Conservation (phyloP, 1,140 invertebrate genomes). For the Catajapyx aquilonaris region DNA sequence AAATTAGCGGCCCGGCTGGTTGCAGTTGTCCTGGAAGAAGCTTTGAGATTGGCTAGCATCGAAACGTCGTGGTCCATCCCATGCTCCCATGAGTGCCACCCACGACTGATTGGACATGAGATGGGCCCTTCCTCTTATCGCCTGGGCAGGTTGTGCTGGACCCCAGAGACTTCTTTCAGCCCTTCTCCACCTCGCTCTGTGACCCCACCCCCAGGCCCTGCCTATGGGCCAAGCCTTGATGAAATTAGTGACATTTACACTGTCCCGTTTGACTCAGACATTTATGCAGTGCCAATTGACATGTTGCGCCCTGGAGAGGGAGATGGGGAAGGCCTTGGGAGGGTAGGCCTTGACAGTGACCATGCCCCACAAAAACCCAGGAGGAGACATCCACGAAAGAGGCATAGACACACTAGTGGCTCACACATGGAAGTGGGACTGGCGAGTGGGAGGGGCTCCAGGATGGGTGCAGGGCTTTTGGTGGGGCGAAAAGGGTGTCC, state of each 20-base stretch:
- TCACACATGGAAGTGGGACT: too few species aligned
- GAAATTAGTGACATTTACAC: conserved; percentile 65
- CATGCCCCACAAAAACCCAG: too few species aligned
- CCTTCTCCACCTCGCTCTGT: conserved; percentile 36
- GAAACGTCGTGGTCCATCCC: conserved; percentile 15
- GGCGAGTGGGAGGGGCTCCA: too few species aligned
- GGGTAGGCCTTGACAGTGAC: too few species aligned
- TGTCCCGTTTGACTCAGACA: conserved; percentile 64
- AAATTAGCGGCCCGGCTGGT: conserved; percentile 10
- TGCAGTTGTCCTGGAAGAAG: conserved; percentile 14
- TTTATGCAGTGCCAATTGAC: conserved; percentile 64
- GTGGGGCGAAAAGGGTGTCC: too few species aligned
- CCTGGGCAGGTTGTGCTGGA: conserved; percentile 31
- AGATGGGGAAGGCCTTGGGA: too few species aligned
- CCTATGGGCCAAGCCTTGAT: too few species aligned
- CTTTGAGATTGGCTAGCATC: conserved; percentile 12
- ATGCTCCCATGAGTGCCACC: conserved; percentile 20
- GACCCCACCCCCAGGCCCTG: too few species aligned
- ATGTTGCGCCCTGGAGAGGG: conserved; percentile 31
- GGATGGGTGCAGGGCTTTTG: too few species aligned
- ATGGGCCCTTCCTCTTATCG: conserved; percentile 6
- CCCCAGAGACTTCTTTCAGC: conserved; percentile 35
- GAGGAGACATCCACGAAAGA: too few species aligned
- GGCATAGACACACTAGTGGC: too few species aligned
- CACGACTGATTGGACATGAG: conserved; percentile 9